Evolutionary conservation across 2,888 invertebrate genomes (phyloP), one percentile per base, ranked within the genome.

Genomic region (Endotricha flammealis): DNA sequence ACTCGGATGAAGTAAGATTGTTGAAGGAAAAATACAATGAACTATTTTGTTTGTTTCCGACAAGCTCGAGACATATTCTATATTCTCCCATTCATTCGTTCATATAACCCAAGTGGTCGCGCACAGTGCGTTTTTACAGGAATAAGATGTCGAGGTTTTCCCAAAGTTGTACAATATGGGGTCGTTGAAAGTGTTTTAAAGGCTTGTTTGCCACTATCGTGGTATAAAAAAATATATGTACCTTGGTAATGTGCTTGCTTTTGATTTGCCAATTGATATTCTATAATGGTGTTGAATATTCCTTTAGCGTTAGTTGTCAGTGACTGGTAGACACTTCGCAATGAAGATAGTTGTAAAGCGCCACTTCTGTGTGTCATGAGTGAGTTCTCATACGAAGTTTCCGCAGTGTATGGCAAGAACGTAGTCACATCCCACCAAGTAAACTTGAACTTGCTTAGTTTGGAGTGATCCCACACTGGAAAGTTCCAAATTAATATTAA

Each of bases 371-470:
- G 93, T 0, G 95, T 91, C 79, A 96, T 86, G 45, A 96, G 77
- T 0, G 95, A 95, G 64, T 92, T 94, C 72, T 97, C 95, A 55
- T 91, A 95, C 0, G 93, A 92, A 0, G 94, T 95, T 77, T 98
- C 98, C 50, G 93, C 92, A 0, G 83, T 80, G 64, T 98, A 98
- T 0, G 95, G 92, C 42, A 91, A 67, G 73, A 94, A 94, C 0
- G 96, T 95, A 0, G 97, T 96, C 2, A 91, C 91, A 65, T 98
- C 96, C 90, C 93, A 94, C 95, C 96, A 97, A 2, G 93, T 90
- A 78, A 96, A 98, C 61, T 95, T 95, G 55, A 93, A 96, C 57
- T 93, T 91, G 53, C 94, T 93, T 13, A 94, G 78, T 62, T 94
- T 95, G 3, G 90, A 90, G 55, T 96, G 94, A 64, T 97, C 95